phyloP scores from a whole-genome alignment of 2,888 invertebrate genomes.

The Cryptus viduatorius region DNA sequence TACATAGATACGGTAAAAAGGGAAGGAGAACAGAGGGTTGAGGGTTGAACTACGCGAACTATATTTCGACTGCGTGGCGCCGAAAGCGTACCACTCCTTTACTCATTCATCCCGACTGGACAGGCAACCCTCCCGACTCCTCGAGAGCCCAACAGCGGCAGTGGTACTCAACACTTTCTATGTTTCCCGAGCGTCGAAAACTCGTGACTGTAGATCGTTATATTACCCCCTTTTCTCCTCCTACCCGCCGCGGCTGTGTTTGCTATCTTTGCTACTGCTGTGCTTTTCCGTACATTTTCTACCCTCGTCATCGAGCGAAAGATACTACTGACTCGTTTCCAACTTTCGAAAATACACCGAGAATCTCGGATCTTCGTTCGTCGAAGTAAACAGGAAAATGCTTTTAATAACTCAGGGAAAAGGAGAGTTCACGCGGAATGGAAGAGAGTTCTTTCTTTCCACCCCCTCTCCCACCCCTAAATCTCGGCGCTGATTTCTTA shows the following conservation, averaged over 20 bases:
- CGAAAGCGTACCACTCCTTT: slow-evolving; percentile 38
- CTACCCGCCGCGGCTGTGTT: not conserved
- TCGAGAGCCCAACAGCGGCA: slow-evolving; percentile 5
- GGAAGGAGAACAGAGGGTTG: slow-evolving; percentile 44
- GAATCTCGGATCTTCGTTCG: slow-evolving; percentile 28
- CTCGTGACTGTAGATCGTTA: slow-evolving; percentile 17
- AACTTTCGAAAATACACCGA: slow-evolving; percentile 36
- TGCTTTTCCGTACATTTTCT: slow-evolving; percentile 18
- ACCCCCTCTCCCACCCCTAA: not conserved
- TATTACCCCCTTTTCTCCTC: not conserved
- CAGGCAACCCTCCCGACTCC: not conserved
- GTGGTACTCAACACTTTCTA: slow-evolving; percentile 35
- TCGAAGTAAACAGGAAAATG: slow-evolving; percentile 69
- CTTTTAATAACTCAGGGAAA: slow-evolving; percentile 72
- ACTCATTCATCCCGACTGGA: slow-evolving; percentile 38
- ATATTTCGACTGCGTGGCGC: slow-evolving; percentile 64
- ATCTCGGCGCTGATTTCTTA: not conserved
- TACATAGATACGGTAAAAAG: slow-evolving; percentile 15
- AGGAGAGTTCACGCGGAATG: not conserved
- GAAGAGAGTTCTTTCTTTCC: slow-evolving; percentile 5
- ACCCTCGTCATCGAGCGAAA: not conserved
- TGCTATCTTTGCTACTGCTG: slow-evolving; percentile 8
- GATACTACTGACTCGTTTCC: slow-evolving; percentile 12
- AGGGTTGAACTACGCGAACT: slow-evolving; percentile 5
- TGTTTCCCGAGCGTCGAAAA: slow-evolving; percentile 5